Percentiles rank a stretch among this genome's conserved stretches.
Conservation (phyloP, 2,888 invertebrate genomes). For the Brenthis ino region DNA sequence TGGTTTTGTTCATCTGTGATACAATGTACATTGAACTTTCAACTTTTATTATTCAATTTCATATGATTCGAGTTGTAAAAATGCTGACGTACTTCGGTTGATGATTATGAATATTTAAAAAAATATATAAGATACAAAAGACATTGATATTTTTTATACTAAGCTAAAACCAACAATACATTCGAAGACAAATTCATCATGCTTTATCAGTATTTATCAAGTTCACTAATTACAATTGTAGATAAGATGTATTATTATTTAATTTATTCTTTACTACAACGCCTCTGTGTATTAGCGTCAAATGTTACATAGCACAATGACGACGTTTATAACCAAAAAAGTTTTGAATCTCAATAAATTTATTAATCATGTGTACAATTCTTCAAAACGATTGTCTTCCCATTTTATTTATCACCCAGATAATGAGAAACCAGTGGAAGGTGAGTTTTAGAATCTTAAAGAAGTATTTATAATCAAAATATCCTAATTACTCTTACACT, state of each 20-base stretch:
- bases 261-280: constrained; percentile 50
- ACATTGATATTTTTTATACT: background rate
- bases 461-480: background rate
- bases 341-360: constrained; percentile 53
- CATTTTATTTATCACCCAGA: constrained; percentile 86
- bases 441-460: constrained; percentile 50
- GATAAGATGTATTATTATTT: constrained; percentile 71
- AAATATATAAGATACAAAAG: background rate
- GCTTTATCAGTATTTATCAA: constrained; percentile 55
- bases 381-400: constrained; percentile 66
- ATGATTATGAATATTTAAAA: background rate
- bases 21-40: too few species aligned
- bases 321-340: constrained; percentile 57
- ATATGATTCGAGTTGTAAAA: too few species aligned
- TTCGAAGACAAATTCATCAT: constrained; percentile 39
- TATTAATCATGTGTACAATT: constrained; percentile 60
- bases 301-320: constrained; percentile 52
- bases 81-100: too few species aligned
- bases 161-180: constrained; percentile 19
- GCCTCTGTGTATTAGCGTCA: constrained; percentile 19
- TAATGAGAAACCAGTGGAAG: constrained; percentile 72
- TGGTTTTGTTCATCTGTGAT: too few species aligned
- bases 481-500: background rate
- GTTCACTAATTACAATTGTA: constrained; percentile 70
- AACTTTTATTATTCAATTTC: too few species aligned